Evolutionary conservation across 1,140 invertebrate genomes (phyloP), one percentile per base, ranked within the genome.

Genomic region (Orius laevigatus): DNA sequence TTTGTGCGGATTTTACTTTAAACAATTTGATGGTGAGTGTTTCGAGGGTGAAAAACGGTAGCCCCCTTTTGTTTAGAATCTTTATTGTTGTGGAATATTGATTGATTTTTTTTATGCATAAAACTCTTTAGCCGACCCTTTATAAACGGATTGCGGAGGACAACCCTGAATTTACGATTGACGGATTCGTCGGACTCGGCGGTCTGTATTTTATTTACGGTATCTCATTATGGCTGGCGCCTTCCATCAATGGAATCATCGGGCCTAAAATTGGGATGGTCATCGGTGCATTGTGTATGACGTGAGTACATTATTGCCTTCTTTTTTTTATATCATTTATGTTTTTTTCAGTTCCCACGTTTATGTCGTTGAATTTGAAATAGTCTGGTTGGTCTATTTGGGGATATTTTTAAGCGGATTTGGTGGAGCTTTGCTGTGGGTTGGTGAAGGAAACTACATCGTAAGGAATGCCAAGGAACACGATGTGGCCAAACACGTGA

Each of bases 371-470:
- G 68, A 92, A 38, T 79, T 81, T 55, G 90, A 90, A 1, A 74
- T 78, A 51, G 81, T 79, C 12, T 81, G 75, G 71, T 65, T 89
- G 0, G 66, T 96, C 11, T 96, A 96, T 63, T 58, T 74, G 25
- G 81, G 78, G n/a, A 94, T 91, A 48, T 79, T 74, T 1, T 55
- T 95, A 12, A 74, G 95, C n/a, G 93, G 93, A 16, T 63, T 85
- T 18, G 91, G 90, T 41, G 92, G 91, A 2, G 89, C 90, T 8
- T 67, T 86, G 20, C 80, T 85, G 34, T 89, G 85, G 85, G 88
- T 84, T 0, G 90, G 83, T 1, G 91, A 97, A 66, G 93, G 92
- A 9, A 89, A 85, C 58, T 95, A 92, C 63, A 67, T 98, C 10
- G 91, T 91, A 0, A 69, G 90, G 3, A 94, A 92, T 68, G 94